phyloP scores from a whole-genome alignment of 2,797 vertebrate genomes.

The Rhyacichthys aspro region DNA sequence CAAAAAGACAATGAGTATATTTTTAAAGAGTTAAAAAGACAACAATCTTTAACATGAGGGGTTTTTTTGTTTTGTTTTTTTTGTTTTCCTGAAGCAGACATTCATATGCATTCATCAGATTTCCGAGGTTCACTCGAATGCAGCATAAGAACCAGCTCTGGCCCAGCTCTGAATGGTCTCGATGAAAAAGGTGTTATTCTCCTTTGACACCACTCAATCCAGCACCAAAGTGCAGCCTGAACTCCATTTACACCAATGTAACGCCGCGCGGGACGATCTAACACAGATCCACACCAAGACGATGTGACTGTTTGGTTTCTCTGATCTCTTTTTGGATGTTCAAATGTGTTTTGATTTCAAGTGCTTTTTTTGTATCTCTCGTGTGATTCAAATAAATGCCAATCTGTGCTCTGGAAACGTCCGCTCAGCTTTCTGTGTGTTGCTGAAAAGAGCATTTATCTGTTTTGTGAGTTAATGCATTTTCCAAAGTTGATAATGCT shows the following conservation, averaged over 20 bases:
- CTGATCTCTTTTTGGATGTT: conserved; percentile 61
- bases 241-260: conserved; percentile 28
- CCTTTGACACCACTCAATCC: conserved; percentile 7
- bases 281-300: conserved; percentile 19
- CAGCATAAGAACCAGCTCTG: too few species aligned
- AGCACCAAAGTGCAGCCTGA: conserved; percentile 67
- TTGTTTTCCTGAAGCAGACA: too few species aligned
- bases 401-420: conserved; percentile 67
- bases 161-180: too few species aligned
- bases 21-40: too few species aligned
- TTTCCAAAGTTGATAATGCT: conserved; percentile 14
- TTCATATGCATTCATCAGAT: too few species aligned
- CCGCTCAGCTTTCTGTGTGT: conserved; percentile 19
- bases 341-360: conserved; percentile 73
- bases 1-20: too few species aligned
- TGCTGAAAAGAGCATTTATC: conserved; percentile 4
- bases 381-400: conserved; percentile 80
- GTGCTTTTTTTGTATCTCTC: conserved; percentile 78
- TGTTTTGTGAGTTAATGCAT: conserved; percentile 28
- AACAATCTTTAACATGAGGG: too few species aligned
- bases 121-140: too few species aligned
- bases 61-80: too few species aligned
- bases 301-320: conserved; percentile 67
- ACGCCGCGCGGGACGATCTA: conserved; percentile 37
- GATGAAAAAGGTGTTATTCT: too few species aligned